Percentiles rank a stretch among this genome's conserved stretches.
Evolutionary conservation across 1,140 invertebrate species (phyloP).

Genomic region (Hydropsyche tenuis): DNA sequence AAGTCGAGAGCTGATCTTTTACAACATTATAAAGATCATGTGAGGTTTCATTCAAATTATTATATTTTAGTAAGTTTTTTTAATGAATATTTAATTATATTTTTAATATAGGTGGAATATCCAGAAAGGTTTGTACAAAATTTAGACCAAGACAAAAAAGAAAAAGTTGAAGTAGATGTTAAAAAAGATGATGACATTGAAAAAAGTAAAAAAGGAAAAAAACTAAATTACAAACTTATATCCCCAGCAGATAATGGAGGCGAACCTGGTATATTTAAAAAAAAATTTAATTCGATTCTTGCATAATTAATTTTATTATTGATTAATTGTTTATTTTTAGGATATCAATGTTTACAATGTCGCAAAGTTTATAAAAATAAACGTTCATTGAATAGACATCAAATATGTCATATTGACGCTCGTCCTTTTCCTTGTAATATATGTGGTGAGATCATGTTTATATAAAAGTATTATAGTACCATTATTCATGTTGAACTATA

Average conservation of each 20-base stretch:
- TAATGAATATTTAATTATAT: neutral
- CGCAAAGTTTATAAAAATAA: conserved; percentile 42
- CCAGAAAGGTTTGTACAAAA: conserved; percentile 27
- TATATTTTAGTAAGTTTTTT: no score
- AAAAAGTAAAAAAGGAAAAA: conserved; percentile 11
- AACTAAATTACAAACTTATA: neutral
- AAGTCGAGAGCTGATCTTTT: conserved; percentile 44
- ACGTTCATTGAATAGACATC: conserved; percentile 40
- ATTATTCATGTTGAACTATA: neutral
- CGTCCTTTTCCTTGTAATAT: conserved; percentile 46
- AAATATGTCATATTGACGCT: conserved; percentile 41
- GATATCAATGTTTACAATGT: conserved; percentile 45
- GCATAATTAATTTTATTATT: neutral
- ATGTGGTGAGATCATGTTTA: conserved; percentile 39
- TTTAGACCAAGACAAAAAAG: neutral
- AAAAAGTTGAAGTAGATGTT: neutral
- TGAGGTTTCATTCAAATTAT: conserved; percentile 32
- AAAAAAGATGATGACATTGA: neutral
- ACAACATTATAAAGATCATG: conserved; percentile 48
- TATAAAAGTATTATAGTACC: neutral
- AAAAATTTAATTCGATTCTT: neutral
- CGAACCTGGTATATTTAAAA: conserved; percentile 3
- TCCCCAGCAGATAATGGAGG: neutral
- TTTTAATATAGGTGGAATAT: conserved; percentile 37
- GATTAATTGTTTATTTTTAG: conserved; percentile 31